Base-by-base conservation (phyloP, 2,113 vertebrate species). In the Bos taurus region DNA sequence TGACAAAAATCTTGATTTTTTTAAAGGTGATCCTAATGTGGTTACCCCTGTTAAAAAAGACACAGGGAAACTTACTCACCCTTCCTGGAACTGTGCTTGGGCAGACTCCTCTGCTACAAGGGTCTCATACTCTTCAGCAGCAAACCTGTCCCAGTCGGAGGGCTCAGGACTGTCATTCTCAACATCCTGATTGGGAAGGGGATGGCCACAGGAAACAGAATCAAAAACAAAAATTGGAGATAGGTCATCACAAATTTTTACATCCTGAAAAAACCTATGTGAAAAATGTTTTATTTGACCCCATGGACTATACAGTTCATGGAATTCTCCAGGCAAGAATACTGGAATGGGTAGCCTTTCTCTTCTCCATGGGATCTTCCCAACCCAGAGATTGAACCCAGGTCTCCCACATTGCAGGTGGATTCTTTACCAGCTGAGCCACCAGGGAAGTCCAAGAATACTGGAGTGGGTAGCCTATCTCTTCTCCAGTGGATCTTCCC, bases 101-200 rank as follows among this genome's bases (percentile, higher is more conserved):
- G 99, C 99, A 1, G 99, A 99, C 98, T 99, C 99, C 97, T 99
- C 99, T 0, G 99, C 99, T 91, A 99, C 99, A 82, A 99, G 99
- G 54, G 99, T 99, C 98, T 99, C 99, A 4, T 99, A 99, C 96
- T 99, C 99, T 91, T 99, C 99, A 17, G 99, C 99, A 78, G 99
- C 99, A 8, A 99, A 99, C 98, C 99, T 99, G 98, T 99, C 99
- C 99, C 99, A 99, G 98, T 99, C 99, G 0, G 99, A 99, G 40
- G 99, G 99, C 96, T 99, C 99, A 2, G 99, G 99, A 97, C 99
- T 98, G 14, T 99, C 99, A 17, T 99, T 99, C 60, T 99, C 99
- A 93, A 99, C 60, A 97, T 99, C 99, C 99, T 99, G 95, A 97
- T 7, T 77, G 92, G 90, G 95, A 77, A 94, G 54, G 52, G 40